phyloP scores from a whole-genome alignment of 2,888 invertebrate genomes.

The Lochmaea capreae region DNA sequence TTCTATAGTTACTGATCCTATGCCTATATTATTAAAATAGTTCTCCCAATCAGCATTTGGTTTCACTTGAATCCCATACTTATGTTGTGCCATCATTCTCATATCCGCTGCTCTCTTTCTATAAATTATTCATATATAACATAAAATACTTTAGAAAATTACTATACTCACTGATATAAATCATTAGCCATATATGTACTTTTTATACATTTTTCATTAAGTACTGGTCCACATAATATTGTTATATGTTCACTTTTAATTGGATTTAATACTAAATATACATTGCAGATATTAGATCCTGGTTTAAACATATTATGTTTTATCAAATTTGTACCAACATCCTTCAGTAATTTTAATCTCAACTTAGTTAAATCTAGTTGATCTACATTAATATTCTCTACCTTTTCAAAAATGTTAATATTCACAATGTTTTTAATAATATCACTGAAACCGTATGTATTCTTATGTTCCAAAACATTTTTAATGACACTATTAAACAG shows the following conservation, averaged over 20 bases:
- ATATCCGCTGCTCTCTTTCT: conserved; percentile 74
- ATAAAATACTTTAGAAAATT: conserved; percentile 12
- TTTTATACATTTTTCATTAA: conserved; percentile 70
- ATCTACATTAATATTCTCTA: conserved; percentile 51
- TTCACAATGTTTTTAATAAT: conserved; percentile 46
- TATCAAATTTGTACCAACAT: conserved; percentile 62
- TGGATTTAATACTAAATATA: conserved; percentile 28
- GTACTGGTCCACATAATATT: conserved; percentile 72
- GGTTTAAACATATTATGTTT: conserved; percentile 55
- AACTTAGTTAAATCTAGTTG: conserved; percentile 60
- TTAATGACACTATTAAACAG: conserved; percentile 57
- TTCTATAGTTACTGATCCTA: conserved; percentile 76
- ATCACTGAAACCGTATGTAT: conserved; percentile 57
- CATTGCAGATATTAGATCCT: conserved; percentile 50
- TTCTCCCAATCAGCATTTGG: conserved; percentile 68
- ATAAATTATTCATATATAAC: conserved; percentile 42
- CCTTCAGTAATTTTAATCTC: conserved; percentile 62
- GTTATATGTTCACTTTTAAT: conserved; percentile 60
- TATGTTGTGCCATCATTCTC: conserved; percentile 76
- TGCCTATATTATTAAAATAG: conserved; percentile 72
- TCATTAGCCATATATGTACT: conserved; percentile 65
- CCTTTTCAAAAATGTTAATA: conserved; percentile 51
- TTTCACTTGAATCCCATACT: conserved; percentile 71
- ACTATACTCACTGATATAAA: conserved; percentile 68
- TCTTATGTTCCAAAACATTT: conserved; percentile 51